Evolutionary conservation across 2,113 vertebrate species (phyloP).

Genomic region (Paradoxurus hermaphroditus): DNA sequence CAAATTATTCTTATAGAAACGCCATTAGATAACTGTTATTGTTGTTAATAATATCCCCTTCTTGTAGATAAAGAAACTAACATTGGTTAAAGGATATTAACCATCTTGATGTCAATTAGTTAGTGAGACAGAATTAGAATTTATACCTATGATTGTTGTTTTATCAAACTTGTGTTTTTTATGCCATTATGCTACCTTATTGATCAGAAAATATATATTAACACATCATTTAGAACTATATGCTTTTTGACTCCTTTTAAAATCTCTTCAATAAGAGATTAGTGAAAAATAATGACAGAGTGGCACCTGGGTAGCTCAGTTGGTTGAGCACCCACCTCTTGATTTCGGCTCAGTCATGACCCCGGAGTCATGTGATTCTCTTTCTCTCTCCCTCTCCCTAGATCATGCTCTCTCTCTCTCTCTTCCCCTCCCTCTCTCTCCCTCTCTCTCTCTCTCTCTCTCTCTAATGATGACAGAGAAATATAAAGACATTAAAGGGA

Average conservation of each 20-base stretch:
- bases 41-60: neutral
- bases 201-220: neutral
- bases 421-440: too few species aligned
- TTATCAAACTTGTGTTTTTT: neutral
- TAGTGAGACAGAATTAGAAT: neutral
- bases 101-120: neutral
- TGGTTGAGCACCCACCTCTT: too few species aligned
- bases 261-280: neutral
- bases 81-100: neutral
- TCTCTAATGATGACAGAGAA: too few species aligned
- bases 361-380: too few species aligned
- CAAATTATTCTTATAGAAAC: neutral
- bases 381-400: too few species aligned
- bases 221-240: neutral
- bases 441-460: too few species aligned
- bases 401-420: too few species aligned
- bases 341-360: too few species aligned
- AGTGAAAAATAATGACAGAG: neutral
- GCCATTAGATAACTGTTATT: neutral
- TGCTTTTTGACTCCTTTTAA: neutral
- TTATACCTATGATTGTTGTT: neutral
- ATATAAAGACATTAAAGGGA: constrained; percentile 44
- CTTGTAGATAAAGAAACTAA: neutral
- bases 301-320: too few species aligned
- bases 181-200: neutral